Evolutionary conservation across 2,113 vertebrate species (phyloP).

Genomic region (Antechinus flavipes): DNA sequence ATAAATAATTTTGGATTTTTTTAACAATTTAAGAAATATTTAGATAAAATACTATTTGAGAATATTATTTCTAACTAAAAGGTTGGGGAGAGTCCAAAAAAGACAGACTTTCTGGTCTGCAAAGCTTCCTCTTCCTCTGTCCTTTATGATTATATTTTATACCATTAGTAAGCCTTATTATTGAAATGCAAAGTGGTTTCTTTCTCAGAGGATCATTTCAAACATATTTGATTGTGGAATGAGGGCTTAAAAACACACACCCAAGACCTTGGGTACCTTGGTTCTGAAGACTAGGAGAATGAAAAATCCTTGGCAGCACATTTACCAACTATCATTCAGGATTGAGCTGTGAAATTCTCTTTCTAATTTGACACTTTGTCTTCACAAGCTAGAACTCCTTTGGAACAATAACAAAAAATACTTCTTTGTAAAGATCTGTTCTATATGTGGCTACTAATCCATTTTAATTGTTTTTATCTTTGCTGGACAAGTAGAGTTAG

Average conservation of each 20-base stretch:
- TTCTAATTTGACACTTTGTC: background rate
- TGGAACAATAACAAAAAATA: background rate
- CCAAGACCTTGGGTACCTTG: background rate
- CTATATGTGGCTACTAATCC: background rate
- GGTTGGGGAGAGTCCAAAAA: background rate
- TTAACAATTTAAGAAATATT: conserved; percentile 24
- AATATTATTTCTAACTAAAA: conserved; percentile 32
- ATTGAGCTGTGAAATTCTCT: background rate
- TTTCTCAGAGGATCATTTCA: background rate
- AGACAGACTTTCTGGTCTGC: conserved; percentile 1
- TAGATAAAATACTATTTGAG: background rate
- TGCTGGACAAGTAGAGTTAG: background rate
- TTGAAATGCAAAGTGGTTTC: background rate
- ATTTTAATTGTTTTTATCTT: background rate
- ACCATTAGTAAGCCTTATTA: background rate
- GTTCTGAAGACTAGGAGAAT: background rate
- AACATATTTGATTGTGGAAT: background rate
- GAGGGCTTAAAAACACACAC: too few relatives aligned
- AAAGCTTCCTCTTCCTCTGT: background rate
- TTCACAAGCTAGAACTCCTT: background rate
- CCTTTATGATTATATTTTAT: background rate
- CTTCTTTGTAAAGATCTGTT: background rate
- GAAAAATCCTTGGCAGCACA: background rate
- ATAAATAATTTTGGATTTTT: background rate
- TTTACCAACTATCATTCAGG: too few relatives aligned